Evolutionary conservation across 2,113 vertebrate genomes (phyloP), one percentile per base, ranked within the genome.

Genomic region (Tachuris rubrigastra): DNA sequence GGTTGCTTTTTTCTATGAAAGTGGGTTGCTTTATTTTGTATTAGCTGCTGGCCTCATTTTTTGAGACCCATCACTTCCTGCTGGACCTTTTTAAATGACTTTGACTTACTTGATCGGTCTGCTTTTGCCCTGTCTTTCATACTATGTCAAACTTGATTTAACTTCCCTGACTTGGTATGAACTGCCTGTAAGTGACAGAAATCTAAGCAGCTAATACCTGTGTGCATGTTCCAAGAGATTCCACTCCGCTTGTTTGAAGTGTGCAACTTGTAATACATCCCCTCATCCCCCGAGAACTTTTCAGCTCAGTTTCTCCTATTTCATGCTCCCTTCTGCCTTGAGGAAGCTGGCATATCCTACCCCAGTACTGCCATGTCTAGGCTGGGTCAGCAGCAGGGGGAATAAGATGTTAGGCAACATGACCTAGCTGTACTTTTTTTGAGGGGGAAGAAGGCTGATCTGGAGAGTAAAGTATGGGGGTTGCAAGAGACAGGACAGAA

Each of bases 11-110:
- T 79, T 67, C 83, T 72, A 14, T 71, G 49, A 73, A 91, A 85
- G 62, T 42, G 66, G 35, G n/a, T 66, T 91, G 52, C 77, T 94
- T 67, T 92, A 78, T 42, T 93, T 92, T 82, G 66, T 39, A 56
- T 92, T 91, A 93, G 73, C 84, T 92, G 63, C 66, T 91, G 87
- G 66, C 78, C 85, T 95, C 3, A 0, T 92, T 93, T 87, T 85
- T 82, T 65, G 53, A 92, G 89, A 59, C 60, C 47, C 4, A 9
- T 65, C 33, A 22, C 46, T 83, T 91, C 75, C 50, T 6, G 9
- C 28, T 85, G 72, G 59, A 87, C 75, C 50, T 91, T 89, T 89
- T 44, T 0, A 67, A 93, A 67, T 87, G 3, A 83, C 69, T 76
- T 91, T 82, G 49, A 85, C 46, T 83, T 65, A 39, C 53, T 76